phyloP scores from a whole-genome alignment of 1,140 invertebrate genomes.

The Choristoneura fumiferana region DNA sequence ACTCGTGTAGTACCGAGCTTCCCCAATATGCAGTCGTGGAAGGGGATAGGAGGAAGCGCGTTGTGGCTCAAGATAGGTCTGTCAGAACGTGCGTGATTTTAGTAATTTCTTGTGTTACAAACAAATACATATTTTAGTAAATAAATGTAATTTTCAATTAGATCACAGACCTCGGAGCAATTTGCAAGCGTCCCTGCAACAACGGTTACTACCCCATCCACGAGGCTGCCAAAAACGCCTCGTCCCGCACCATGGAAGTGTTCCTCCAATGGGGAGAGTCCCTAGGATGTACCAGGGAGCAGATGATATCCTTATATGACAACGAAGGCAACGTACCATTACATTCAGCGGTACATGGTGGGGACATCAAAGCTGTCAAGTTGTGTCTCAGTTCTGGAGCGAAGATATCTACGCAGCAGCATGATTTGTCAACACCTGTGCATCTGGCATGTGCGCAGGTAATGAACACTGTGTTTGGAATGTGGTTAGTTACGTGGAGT shows the following conservation, averaged over 20 bases:
- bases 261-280: slow-evolving; percentile 88
- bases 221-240: slow-evolving; percentile 92
- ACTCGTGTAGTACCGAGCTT: no score
- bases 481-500: no score
- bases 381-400: slow-evolving; percentile 91
- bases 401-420: slow-evolving; percentile 91
- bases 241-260: slow-evolving; percentile 89
- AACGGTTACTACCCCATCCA: slow-evolving; percentile 94
- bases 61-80: no score
- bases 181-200: slow-evolving; percentile 85
- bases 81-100: no score
- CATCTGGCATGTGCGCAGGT: slow-evolving; percentile 92
- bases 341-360: slow-evolving; percentile 92
- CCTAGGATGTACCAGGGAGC: slow-evolving; percentile 85
- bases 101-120: no score
- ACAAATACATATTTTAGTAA: no score
- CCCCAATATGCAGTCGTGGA: no score
- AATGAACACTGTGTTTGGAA: no score
- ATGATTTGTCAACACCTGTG: slow-evolving; percentile 92
- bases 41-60: no score
- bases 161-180: slow-evolving; percentile 86
- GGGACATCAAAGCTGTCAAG: slow-evolving; percentile 92
- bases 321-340: slow-evolving; percentile 91
- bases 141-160: slow-evolving; percentile 47
- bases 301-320: slow-evolving; percentile 91